Conservation (phyloP, 2,797 vertebrate species). For the Rallus crepitans region DNA sequence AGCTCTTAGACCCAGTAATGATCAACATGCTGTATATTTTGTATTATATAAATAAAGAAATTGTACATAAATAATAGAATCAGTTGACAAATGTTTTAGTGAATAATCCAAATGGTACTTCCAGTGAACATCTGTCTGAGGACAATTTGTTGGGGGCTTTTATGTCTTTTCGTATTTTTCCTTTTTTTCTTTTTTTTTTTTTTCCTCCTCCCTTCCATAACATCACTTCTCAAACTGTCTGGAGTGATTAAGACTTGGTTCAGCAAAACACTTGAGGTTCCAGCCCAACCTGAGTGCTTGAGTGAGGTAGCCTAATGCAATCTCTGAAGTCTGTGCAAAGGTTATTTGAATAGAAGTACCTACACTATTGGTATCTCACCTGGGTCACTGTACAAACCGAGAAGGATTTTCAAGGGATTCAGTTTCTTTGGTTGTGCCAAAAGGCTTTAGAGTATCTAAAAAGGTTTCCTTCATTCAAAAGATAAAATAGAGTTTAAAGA, state of each 20-base stretch:
- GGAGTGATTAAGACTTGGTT: not conserved
- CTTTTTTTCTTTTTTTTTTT: not conserved
- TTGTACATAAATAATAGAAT: not conserved
- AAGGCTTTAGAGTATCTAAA: not conserved
- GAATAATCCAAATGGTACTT: not conserved
- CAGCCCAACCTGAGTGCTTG: not conserved
- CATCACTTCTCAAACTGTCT: not conserved
- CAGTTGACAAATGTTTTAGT: not conserved
- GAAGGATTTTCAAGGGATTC: not conserved
- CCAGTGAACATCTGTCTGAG: not conserved
- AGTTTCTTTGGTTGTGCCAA: not conserved
- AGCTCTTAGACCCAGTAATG: not conserved
- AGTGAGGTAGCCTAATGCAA: not conserved
- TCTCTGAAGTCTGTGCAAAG: not conserved
- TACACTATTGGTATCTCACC: not conserved
- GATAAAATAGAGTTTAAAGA: not conserved
- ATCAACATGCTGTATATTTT: not conserved
- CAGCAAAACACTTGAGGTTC: not conserved
- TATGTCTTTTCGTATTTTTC: not conserved
- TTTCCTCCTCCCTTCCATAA: not conserved
- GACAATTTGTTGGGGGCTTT: not conserved
- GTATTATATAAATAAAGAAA: not conserved
- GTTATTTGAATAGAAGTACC: not conserved
- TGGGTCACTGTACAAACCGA: not conserved
- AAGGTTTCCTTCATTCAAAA: not conserved